phyloP scores from a whole-genome alignment of 2,888 invertebrate species.

The Cataglyphis cursor region DNA sequence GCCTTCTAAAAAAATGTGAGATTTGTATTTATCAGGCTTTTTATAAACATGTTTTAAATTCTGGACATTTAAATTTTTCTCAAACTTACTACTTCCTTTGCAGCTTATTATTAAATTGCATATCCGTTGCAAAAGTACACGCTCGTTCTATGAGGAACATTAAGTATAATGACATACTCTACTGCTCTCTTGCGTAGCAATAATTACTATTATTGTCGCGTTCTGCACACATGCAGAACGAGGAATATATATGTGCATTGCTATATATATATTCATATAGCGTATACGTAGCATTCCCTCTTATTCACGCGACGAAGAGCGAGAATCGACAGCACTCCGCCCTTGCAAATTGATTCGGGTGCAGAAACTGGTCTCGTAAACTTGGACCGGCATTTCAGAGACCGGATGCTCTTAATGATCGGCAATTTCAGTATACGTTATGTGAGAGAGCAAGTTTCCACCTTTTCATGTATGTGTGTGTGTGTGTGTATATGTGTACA shows the following conservation, averaged over 20 bases:
- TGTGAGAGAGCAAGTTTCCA: slow-evolving; percentile 64
- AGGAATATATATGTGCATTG: not conserved
- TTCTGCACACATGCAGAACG: not conserved
- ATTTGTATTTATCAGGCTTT: not conserved
- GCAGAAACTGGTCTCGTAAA: slow-evolving; percentile 76
- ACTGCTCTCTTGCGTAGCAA: not conserved
- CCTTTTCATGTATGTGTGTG: slow-evolving; percentile 14
- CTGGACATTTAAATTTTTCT: not conserved
- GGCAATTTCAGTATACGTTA: slow-evolving; percentile 73
- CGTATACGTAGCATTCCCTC: slow-evolving; percentile 4
- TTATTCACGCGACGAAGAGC: slow-evolving; percentile 31
- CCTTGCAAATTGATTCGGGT: slow-evolving; percentile 75
- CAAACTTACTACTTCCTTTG: not conserved
- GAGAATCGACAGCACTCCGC: slow-evolving; percentile 57
- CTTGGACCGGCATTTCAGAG: slow-evolving; percentile 71
- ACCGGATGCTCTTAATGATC: slow-evolving; percentile 77
- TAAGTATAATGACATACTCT: slow-evolving; percentile 5
- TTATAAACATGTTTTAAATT: not conserved
- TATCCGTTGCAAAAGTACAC: slow-evolving; percentile 3
- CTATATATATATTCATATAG: not conserved
- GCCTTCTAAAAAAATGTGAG: not conserved
- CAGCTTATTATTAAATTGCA: slow-evolving; percentile 15
- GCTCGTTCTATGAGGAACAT: not conserved
- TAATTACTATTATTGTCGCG: slow-evolving; percentile 43
- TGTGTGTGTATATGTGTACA: not conserved